Evolutionary conservation across 1,140 invertebrate genomes (phyloP).

Genomic region (Drosophila bocki): DNA sequence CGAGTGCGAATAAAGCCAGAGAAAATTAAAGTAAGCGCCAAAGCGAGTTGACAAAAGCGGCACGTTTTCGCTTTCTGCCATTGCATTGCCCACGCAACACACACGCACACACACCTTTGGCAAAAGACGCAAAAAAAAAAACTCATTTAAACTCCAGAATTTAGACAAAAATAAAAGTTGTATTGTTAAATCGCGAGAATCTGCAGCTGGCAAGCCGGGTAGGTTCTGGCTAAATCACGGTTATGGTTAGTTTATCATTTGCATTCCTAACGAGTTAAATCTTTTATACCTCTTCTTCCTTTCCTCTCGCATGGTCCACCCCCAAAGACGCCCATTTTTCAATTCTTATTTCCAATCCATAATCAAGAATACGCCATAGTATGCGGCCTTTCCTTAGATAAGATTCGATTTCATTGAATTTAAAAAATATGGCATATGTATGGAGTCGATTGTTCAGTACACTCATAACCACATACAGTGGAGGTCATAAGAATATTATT

Average conservation of each 20-base stretch:
- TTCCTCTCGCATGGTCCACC: constrained; percentile 26
- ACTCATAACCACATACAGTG: constrained; percentile 3
- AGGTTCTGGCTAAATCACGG: constrained; percentile 37
- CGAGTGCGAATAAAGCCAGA: constrained; percentile 24
- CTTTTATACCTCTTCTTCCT: constrained; percentile 1
- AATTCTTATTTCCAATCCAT: constrained; percentile 23
- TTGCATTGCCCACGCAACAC: constrained; percentile 49
- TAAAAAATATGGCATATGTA: constrained; percentile 4
- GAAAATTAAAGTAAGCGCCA: constrained; percentile 65
- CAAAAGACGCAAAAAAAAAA: constrained; percentile 43
- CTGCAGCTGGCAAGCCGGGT: constrained; percentile 20
- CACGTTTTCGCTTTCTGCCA: constrained; percentile 78
- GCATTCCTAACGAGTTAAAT: constrained; percentile 16
- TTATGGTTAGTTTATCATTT: constrained; percentile 62
- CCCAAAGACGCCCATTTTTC: constrained; percentile 17
- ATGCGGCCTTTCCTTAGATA: constrained; percentile 29
- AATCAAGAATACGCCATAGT: constrained; percentile 10
- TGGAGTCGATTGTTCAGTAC: constrained; percentile 1
- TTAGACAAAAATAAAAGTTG: not conserved
- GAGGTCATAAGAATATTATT: not conserved
- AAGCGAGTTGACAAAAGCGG: constrained; percentile 70
- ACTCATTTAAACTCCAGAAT: not conserved
- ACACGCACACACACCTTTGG: constrained; percentile 20
- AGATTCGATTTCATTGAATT: constrained; percentile 55
- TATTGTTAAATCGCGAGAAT: constrained; percentile 4